Base-by-base conservation (phyloP, 2,888 invertebrate species). In the Heteromurus nitidus region DNA sequence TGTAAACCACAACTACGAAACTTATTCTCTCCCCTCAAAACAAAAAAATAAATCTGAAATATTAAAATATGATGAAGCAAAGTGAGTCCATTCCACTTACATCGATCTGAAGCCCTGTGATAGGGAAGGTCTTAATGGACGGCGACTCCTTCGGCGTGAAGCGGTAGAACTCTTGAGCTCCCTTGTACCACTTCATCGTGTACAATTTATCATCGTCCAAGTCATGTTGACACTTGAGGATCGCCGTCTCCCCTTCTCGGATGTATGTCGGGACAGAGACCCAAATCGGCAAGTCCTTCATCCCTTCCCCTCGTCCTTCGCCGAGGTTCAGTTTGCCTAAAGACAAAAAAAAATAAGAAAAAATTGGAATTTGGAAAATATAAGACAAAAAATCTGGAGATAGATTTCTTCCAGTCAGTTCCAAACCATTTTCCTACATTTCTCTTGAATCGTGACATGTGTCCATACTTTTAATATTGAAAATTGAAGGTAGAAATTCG, bases 151-250 rank as follows among this genome's bases (percentile, higher is more conserved):
- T 84, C 5, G 87, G 87, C 11, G 85, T 85, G 62, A 83, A 87
- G 26, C 86, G 68, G 82, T 84, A 87, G 75, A 87, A 87, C 77
- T 87, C 87, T 36, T 85, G 74, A 64, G 62, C 69, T n/a, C 87
- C 87, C 60, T 86, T 87, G 73, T 87, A 87, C 87, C 87, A 87
- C 60, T 87, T 87, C 75, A 87, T 82, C 44, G 85, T 84, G 75
- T 87, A 87, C 11, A 87, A 74, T 11, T 81, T 28, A 28, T 86
- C 84, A 28, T 53, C 69, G 7, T 85, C 85, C 69, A 86, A 69
- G 36, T 86, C 84, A 47, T 84, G 85, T 62, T 83, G 76, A 53
- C 87, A 87, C 11, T 82, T 68, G 36, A 87, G 76, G 9, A 82
- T 60, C 3, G 82, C 86, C 1, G 82, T 76, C 0, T 83, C 83